Percentiles rank a stretch among this genome's conserved stretches.
Conservation (phyloP, 2,113 vertebrate genomes). For the Antechinus stuartii region DNA sequence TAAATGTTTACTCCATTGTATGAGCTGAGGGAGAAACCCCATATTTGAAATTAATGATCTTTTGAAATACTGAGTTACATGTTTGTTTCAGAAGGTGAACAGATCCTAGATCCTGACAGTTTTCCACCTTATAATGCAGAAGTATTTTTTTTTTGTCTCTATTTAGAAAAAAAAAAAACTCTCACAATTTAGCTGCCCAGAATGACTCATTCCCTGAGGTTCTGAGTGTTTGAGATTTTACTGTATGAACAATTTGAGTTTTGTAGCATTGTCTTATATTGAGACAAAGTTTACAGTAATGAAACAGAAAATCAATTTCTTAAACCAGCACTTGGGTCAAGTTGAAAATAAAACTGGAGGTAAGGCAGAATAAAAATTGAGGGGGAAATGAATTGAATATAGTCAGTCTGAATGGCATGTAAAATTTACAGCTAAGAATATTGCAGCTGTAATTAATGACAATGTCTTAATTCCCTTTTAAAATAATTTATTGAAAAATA, state of each 20-base stretch:
- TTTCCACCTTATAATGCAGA: not conserved
- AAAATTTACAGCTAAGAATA: not conserved
- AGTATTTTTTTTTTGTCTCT: not conserved
- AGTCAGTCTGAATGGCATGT: not conserved
- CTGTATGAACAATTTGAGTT: slow-evolving; percentile 25
- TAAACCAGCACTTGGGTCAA: slow-evolving; percentile 1
- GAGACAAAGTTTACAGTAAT: not conserved
- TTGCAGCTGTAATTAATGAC: slow-evolving; percentile 1
- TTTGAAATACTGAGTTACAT: not conserved
- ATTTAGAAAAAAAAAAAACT: not conserved
- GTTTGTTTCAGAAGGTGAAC: not conserved
- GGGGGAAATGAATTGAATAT: not conserved
- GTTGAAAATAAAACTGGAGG: slow-evolving; percentile 6
- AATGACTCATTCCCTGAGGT: not conserved
- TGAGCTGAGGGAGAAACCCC: not conserved
- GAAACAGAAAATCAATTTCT: slow-evolving; percentile 10
- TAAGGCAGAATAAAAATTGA: not conserved
- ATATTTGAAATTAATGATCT: not conserved
- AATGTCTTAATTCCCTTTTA: slow-evolving; percentile 12
- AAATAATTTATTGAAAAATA: slow-evolving; percentile 1
- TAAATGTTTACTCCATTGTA: not conserved
- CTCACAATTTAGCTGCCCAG: not conserved
- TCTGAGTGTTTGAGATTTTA: slow-evolving; percentile 20
- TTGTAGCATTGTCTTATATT: not conserved
- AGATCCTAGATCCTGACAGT: not conserved